Conservation (phyloP, 2,113 vertebrate species). For the Grammomys dolichurus region DNA sequence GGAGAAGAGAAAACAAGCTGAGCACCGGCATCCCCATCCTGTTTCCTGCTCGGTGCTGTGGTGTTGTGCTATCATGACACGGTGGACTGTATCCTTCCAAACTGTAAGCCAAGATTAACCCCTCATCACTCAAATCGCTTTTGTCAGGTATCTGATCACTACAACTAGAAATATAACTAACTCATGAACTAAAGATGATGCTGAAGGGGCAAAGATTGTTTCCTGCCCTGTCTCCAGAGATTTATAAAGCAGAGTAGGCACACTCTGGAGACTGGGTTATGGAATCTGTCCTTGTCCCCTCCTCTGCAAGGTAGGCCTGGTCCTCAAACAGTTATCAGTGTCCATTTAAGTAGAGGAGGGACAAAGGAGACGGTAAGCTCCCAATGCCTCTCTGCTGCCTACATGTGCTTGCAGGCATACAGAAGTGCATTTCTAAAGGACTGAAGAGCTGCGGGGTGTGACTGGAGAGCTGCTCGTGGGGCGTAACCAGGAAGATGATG, state of each 20-base stretch:
- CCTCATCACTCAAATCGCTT: background rate
- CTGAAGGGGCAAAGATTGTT: background rate
- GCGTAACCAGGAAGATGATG: no score
- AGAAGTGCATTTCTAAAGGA: background rate
- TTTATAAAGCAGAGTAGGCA: background rate
- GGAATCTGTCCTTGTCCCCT: background rate
- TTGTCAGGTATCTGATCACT: background rate
- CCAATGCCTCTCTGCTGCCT: background rate
- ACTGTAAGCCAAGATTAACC: background rate
- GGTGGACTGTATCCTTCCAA: background rate
- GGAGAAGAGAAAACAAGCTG: background rate
- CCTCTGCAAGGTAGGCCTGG: no score
- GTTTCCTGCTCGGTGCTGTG: background rate
- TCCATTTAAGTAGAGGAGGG: background rate
- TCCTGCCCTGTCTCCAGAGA: background rate
- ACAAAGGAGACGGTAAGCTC: constrained; percentile 2
- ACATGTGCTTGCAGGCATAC: background rate
- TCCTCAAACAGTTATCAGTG: background rate
- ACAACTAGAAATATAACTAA: background rate
- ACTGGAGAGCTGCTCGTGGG: background rate
- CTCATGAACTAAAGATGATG: constrained; percentile 8
- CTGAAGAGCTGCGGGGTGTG: no score
- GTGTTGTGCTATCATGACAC: background rate
- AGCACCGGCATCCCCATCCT: background rate
- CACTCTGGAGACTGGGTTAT: background rate